Conservation (phyloP, 2,888 invertebrate species). For the Eupeodes luniger region DNA sequence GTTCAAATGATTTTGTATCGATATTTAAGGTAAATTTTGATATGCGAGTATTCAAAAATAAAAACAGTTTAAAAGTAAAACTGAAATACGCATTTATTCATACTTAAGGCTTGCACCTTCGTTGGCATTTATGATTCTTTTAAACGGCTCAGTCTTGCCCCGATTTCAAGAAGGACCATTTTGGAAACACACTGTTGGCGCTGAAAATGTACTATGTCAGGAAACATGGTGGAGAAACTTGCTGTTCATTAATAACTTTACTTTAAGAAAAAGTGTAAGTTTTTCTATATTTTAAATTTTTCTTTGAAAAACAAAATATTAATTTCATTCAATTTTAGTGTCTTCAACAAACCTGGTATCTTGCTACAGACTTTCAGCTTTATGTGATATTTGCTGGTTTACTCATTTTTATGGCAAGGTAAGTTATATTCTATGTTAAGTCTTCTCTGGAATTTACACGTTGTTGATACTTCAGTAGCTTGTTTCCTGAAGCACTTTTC, state of each 20-base stretch:
- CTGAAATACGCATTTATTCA: too few relatives aligned
- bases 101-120: constrained; percentile 79
- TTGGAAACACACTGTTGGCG: constrained; percentile 81
- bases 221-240: constrained; percentile 83
- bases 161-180: constrained; percentile 83
- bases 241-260: constrained; percentile 82
- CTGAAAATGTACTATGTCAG: constrained; percentile 82
- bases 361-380: constrained; percentile 82
- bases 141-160: constrained; percentile 81
- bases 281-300: neutral
- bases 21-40: constrained; percentile 78
- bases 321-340: constrained; percentile 78
- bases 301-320: neutral
- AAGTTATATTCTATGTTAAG: neutral
- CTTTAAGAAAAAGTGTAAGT: constrained; percentile 79
- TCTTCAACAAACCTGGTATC: constrained; percentile 82
- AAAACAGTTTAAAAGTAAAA: too few relatives aligned
- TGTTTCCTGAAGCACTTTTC: too few relatives aligned
- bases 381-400: constrained; percentile 80
- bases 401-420: constrained; percentile 80
- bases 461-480: too few relatives aligned
- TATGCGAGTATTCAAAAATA: too few relatives aligned
- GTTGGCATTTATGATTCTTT: constrained; percentile 78
- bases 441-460: too few relatives aligned
- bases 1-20: constrained; percentile 78